These are phyloP conservation scores for Channa maculata DNA, from an alignment of 2,113 vertebrate genomes.

Conservation along the genomic window DNA sequence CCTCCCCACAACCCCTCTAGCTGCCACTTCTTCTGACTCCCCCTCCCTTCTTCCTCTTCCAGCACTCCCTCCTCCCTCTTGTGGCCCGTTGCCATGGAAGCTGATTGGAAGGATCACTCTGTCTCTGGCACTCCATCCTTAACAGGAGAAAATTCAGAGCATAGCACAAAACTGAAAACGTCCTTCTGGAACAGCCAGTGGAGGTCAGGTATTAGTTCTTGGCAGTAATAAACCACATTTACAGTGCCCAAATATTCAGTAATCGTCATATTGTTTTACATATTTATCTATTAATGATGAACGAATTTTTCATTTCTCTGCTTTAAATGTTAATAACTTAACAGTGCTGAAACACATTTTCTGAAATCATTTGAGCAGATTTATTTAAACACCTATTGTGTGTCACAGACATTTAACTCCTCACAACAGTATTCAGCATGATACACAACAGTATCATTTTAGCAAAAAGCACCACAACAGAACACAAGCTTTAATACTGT, in stretches of 20 bases:
- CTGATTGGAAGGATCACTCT: slow-evolving; percentile 77
- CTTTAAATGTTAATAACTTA: no score
- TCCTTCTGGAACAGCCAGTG: neutral
- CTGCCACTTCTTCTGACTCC: slow-evolving; percentile 41
- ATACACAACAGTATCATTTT: neutral
- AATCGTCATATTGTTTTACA: no score
- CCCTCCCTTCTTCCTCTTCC: neutral
- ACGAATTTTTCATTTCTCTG: no score
- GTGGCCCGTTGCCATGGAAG: slow-evolving; percentile 82
- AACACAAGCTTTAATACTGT: neutral
- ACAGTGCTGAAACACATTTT: no score
- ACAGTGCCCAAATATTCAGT: no score
- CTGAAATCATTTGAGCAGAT: no score
- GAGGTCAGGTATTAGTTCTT: slow-evolving; percentile 1
- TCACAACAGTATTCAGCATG: neutral
- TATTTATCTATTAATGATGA: neutral
- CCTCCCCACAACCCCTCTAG: slow-evolving; percentile 64
- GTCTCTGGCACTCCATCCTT: slow-evolving; percentile 58
- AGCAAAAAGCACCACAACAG: neutral
- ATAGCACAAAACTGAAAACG: slow-evolving; percentile 5
- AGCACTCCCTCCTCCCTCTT: slow-evolving; percentile 9
- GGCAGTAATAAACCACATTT: neutral
- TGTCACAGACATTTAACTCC: slow-evolving; percentile 11
- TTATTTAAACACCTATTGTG: no score
- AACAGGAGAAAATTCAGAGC: slow-evolving; percentile 48